These are phyloP conservation scores for Scaptomyza cyrtandrae DNA, from an alignment of 2,888 invertebrate genomes.

Conservation along the genomic window DNA sequence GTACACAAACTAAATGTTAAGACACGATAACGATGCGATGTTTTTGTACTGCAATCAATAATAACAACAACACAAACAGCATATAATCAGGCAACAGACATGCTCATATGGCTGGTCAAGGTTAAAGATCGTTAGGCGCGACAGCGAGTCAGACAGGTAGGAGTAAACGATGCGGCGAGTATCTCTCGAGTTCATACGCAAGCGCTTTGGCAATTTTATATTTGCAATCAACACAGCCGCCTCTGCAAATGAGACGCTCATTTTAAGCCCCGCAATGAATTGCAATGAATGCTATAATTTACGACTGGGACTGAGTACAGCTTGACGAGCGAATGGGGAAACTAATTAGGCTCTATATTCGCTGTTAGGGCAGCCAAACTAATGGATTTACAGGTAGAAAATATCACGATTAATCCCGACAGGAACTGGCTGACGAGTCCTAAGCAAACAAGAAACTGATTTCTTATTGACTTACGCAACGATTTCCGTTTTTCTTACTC, in stretches of 20 bases:
- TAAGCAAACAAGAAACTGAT: slow-evolving; percentile 57
- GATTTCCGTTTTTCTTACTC: slow-evolving; percentile 55
- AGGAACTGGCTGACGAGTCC: slow-evolving; percentile 55
- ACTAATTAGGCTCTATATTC: slow-evolving; percentile 32
- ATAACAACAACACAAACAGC: slow-evolving; percentile 10
- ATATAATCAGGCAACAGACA: slow-evolving; percentile 27
- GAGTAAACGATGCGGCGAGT: slow-evolving; percentile 14
- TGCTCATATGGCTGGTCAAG: slow-evolving; percentile 42
- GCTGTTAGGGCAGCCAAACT: slow-evolving; percentile 40
- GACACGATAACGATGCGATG: slow-evolving; percentile 27
- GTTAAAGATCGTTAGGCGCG: slow-evolving; percentile 81
- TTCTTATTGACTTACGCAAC: slow-evolving; percentile 74
- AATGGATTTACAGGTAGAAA: slow-evolving; percentile 48
- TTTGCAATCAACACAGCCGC: slow-evolving; percentile 58
- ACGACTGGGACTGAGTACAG: slow-evolving; percentile 8
- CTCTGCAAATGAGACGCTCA: slow-evolving; percentile 64
- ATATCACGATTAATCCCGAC: slow-evolving; percentile 40
- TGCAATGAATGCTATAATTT: slow-evolving; percentile 48
- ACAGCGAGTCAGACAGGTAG: slow-evolving; percentile 50
- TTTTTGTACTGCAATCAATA: slow-evolving; percentile 34
- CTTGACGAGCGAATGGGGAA: slow-evolving; percentile 11
- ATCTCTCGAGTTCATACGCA: slow-evolving; percentile 42
- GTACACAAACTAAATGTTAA: slow-evolving; percentile 16
- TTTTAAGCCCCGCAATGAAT: neutral
- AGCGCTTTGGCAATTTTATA: slow-evolving; percentile 35